Evolutionary conservation across 2,113 vertebrate species (phyloP), one percentile per base, ranked within the genome.

Genomic region (Heterotilapia buettikoferi): DNA sequence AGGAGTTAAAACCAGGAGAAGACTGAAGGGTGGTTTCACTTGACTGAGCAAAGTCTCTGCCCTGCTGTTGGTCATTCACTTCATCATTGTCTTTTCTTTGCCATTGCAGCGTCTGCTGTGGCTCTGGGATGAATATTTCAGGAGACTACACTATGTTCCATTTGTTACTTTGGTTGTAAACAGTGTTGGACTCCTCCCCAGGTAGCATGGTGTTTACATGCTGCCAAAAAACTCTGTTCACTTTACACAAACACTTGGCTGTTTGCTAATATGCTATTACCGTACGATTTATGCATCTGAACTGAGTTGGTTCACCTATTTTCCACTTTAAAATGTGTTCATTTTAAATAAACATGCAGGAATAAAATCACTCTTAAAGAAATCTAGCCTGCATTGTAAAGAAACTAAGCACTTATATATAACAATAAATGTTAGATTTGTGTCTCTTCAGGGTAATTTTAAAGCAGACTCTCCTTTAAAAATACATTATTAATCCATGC

Each of bases 111-210:
- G 53, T 87, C 79, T 86, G 82, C 87, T 86, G 90, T 84, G 82
- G 90, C 68, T 52, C 54, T 13, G 73, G 82, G 84, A 93, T 92
- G 56, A 94, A 93, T 92, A 93, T 93, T 93, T 94, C 84, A 93
- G 79, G 47, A 89, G 90, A 82, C 84, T 79, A 83, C 86, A 79
- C 40, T 36, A 86, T 86, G 76, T 89, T 86, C 61, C 83, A 86
- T 89, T 91, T 91, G 80, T 89, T 80, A 63, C 56, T 33, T 76
- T 57, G 80, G 89, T 89, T 91, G 92, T 89, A 89, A 92, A 92
- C 88, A 83, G 84, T 47, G 73, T 68, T 86, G 89, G 85, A 86
- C 86, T 84, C 84, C 73, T 90, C 85, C 89, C 90, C 76, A 85
- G 88, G 82, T 91, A 91, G 71, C 80, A 59, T 43, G 85, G 66